These are phyloP conservation scores for Bombus sylvicola DNA, from an alignment of 1,140 invertebrate genomes.

Conservation along the genomic window DNA sequence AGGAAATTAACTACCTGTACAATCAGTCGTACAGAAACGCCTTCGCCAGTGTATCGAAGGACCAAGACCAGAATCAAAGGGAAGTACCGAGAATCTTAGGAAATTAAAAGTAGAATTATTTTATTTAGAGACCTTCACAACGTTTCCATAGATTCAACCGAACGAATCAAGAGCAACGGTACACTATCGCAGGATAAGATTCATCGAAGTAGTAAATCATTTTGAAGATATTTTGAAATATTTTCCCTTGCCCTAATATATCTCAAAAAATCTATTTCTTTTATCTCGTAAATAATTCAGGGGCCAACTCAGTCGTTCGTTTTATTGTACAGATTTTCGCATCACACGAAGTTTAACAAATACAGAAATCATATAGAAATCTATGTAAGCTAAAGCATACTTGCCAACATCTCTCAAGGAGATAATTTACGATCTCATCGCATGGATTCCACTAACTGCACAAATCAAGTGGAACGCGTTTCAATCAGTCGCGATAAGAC, in stretches of 20 bases:
- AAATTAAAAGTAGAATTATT: slow-evolving; percentile 59
- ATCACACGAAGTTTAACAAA: too few relatives aligned
- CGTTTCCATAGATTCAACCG: slow-evolving; percentile 30
- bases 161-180: slow-evolving; percentile 18
- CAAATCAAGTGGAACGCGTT: slow-evolving; percentile 8
- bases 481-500: slow-evolving; percentile 14
- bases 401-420: not conserved
- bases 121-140: not conserved
- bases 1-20: slow-evolving; percentile 33
- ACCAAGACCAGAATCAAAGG: not conserved
- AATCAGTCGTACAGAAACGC: slow-evolving; percentile 27
- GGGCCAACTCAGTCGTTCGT: too few relatives aligned
- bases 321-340: too few relatives aligned
- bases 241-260: too few relatives aligned
- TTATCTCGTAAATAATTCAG: too few relatives aligned
- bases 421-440: not conserved
- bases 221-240: too few relatives aligned
- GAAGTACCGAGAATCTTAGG: slow-evolving; percentile 15
- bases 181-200: too few relatives aligned
- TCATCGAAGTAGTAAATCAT: not conserved
- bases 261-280: too few relatives aligned
- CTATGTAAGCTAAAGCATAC: too few relatives aligned
- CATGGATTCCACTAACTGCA: not conserved
- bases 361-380: too few relatives aligned
- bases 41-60: not conserved